Evolutionary conservation across 2,797 vertebrate genomes (phyloP), one percentile per base, ranked within the genome.

Genomic region (Sebastolobus alascanus): DNA sequence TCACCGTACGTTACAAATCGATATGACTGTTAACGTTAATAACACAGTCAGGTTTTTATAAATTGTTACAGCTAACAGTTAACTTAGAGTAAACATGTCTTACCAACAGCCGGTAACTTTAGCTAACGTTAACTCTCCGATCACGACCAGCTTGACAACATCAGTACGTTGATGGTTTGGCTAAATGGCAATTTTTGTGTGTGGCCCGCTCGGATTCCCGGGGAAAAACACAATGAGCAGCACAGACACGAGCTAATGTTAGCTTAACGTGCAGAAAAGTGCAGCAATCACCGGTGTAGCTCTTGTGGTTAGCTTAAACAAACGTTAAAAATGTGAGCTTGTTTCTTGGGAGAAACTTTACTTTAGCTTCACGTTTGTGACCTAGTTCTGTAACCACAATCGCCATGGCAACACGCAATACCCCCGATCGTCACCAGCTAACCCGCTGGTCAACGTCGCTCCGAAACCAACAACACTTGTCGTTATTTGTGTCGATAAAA

Each of bases 201-300:
- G 35, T 83, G 82, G 79, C 88, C 90, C 92, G 84, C 91, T 93
- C 69, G 25, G 63, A 20, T 84, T 87, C 90, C 92, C 91, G 93
- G 90, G 87, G 14, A 43, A 80, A 80, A 79, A 79, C 40, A 84
- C 68, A 83, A 81, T 58, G 16, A 77, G 66, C 80, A 81, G 58
- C 85, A 55, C 75, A 43, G 66, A 77, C 40, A 22, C 2, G 0
- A 25, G 18, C 50, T 67, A 60, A 1, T 5, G 67, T 66, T 83
- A 87, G 73, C 75, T 60, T 12, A 29, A 63, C 14, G 1, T 40
- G 0, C 18, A 68, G 58, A n/a, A 46, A 78, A 54, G 54, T 27
- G 33, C 25, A 16, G 37, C 7, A 2, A 52, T 4, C 20, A 13
- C 10, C 33, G 6, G 3, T 4, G 2, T 3, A 8, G 10, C 18